These are phyloP conservation scores for Brachypteracias leptosomus DNA, from an alignment of 2,113 vertebrate genomes.

Conservation along the genomic window DNA sequence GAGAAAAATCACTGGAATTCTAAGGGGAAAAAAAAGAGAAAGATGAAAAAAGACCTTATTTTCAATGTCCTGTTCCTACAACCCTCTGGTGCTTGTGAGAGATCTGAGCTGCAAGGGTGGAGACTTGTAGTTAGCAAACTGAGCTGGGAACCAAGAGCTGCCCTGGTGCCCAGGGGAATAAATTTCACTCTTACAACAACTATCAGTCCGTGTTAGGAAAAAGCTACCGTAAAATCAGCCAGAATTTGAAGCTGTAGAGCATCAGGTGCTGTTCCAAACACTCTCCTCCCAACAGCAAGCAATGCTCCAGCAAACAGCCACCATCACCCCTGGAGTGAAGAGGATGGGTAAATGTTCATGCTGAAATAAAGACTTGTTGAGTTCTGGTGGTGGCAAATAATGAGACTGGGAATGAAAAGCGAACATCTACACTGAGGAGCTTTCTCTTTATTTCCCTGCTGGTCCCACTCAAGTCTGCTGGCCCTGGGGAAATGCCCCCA, in stretches of 20 bases:
- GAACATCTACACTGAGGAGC: neutral
- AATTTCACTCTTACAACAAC: neutral
- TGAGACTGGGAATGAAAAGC: fast-evolving
- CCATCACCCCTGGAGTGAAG: neutral
- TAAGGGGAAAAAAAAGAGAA: neutral
- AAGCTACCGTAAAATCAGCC: neutral
- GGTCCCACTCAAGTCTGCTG: neutral
- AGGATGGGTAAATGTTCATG: neutral
- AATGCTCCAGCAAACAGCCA: neutral
- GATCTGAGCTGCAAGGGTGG: neutral
- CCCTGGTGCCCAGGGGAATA: neutral
- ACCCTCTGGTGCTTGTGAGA: neutral
- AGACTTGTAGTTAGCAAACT: neutral
- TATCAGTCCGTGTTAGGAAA: neutral
- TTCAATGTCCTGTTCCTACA: neutral
- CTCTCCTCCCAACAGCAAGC: neutral
- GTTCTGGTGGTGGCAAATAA: neutral
- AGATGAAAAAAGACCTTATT: neutral
- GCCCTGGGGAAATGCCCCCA: neutral
- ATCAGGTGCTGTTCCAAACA: neutral
- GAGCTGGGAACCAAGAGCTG: neutral
- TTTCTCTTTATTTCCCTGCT: neutral
- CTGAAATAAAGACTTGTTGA: too few species aligned
- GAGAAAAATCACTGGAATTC: neutral
- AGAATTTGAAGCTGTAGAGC: neutral